Conservation (phyloP, 2,888 invertebrate species). For the Metellina segmentata region DNA sequence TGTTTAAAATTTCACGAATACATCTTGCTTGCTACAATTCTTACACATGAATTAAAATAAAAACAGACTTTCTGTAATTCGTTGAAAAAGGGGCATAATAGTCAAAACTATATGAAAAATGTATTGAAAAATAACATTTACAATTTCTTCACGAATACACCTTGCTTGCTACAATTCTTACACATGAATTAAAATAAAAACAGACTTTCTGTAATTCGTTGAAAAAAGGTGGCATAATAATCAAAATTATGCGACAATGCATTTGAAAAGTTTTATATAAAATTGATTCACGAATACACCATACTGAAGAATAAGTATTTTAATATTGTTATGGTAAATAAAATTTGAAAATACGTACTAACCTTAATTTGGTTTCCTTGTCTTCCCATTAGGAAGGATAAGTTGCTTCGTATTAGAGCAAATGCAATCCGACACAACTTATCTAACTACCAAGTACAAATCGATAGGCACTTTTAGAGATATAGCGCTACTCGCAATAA, state of each 20-base stretch:
- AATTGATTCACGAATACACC: neutral
- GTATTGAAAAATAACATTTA: neutral
- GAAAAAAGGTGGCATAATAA: neutral
- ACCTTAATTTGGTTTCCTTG: conserved; percentile 20
- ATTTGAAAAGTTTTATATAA: neutral
- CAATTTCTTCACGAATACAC: neutral
- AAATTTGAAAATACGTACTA: neutral
- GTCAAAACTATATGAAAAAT: neutral
- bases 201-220: neutral
- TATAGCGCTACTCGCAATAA: no score
- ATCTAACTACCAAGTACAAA: neutral
- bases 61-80: neutral
- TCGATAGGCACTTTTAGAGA: no score
- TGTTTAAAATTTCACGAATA: neutral
- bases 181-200: neutral
- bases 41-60: neutral
- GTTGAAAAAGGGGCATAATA: neutral
- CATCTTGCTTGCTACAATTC: neutral
- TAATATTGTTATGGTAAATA: neutral
- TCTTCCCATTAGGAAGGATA: neutral
- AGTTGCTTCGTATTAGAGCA: neutral
- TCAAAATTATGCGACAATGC: neutral
- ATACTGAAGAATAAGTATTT: neutral
- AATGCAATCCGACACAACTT: neutral
- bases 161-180: neutral